Evolutionary conservation across 2,888 invertebrate species (phyloP), one percentile per base, ranked within the genome.

Genomic region (Rhogogaster chlorosoma): DNA sequence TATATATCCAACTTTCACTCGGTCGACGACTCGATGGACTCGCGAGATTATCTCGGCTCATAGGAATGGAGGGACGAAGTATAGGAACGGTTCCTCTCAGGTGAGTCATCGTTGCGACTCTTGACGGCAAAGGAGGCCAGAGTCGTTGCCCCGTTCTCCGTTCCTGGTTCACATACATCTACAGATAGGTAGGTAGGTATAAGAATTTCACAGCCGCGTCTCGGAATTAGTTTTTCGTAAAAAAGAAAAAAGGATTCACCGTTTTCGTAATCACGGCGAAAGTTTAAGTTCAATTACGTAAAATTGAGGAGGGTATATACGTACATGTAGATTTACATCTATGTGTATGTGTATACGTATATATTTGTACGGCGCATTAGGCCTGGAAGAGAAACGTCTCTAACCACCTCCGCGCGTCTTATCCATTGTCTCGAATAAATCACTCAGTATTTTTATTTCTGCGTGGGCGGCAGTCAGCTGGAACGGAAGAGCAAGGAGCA

Each of bases 381-480:
- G 49, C 36, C 32, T 29, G 53, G 7, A 18, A 36, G 75, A 45
- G 29, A 42, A 53, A 32, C 12, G 53, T 45, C n/a, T 78, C 53
- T 26, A 53, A 78, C 57, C 61, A 61, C 57, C 80, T 36, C 61
- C 22, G 26, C 80, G 57, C 57, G 36, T 61, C 61, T 61, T 61
- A 53, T 53, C 80, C 80, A 80, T 80, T 80, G 80, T 80, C 57
- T 80, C 15, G 61, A 80, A 80, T 80, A 80, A 80, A 61, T 80
- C 80, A 80, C 38, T 15, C 12, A 15, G 36, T 80, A n/a, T 80
- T 80, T 61, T 80, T 61, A 57, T 57, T 80, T 32, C 38, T 38
- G 80, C 80, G 80, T 80, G 61, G 80, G 80, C 80, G 80, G 80
- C 80, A 80, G 80, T 80, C 80, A 80, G 80, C 80, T 80, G 80